Evolutionary conservation across 2,797 vertebrate species (phyloP), one percentile per base, ranked within the genome.

Genomic region (Apodemus agrarius): DNA sequence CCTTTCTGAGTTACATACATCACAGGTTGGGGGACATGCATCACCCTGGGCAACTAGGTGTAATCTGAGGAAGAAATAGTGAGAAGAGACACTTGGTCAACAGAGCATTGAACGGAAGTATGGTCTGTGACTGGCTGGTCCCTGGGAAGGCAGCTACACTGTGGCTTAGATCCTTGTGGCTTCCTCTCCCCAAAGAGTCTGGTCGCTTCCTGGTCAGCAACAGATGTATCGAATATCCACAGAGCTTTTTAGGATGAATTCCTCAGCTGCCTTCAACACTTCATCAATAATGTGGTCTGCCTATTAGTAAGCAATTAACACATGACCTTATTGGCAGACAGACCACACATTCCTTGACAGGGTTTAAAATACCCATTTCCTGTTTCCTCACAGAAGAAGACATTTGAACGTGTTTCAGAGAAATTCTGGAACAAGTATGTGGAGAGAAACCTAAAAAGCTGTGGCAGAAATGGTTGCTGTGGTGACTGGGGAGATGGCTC

Each of bases 241-340:
- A 24, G 37, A 75, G 80, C 63, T 37, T 93, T 97, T 40, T 29
- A 82, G 86, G 76, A 43, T 75, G 81, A 94, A 95, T 96, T 93
- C 61, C 52, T 3, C 37, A 63, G 94, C 4, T 83, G 54, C 96
- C 96, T 90, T 88, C 94, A 87, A 7, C 94, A 84, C 93, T 90
- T 97, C 63, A 80, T 91, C 90, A 91, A 79, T 96, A 96, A 91
- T 31, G 40, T 75, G 89, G 80, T 81, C 84, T 89, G 93, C 40
- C 80, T 69, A 13, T 91, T 59, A 82, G 76, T 72, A 82, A 89
- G 87, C n/a, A 85, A 69, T 90, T 97, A 98, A 90, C 80, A 89
- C n/a, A 3, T 34, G 57, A 83, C 67, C 61, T 97, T 91, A 76
- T 83, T 91, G 78, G 78, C 97, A 95, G 21, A 1, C 34, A 95